phyloP scores from a whole-genome alignment of 2,797 vertebrate genomes.

The Arnoldichthys spilopterus region DNA sequence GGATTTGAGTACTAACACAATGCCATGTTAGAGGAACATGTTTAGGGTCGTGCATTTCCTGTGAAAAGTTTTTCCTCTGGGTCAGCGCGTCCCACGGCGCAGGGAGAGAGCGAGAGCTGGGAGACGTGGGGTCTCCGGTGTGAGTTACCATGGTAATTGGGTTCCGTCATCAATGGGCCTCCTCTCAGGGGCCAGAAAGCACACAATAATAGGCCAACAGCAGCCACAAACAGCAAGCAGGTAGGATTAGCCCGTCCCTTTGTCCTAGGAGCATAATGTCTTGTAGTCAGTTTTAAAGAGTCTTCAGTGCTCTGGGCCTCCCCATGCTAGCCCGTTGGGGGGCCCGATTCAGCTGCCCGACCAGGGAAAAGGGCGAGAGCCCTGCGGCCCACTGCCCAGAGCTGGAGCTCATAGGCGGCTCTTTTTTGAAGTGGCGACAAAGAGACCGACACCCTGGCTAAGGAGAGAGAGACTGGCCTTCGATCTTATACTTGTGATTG shows the following conservation, averaged over 20 bases:
- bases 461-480: slow-evolving; percentile 60
- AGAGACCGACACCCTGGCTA: slow-evolving; percentile 67
- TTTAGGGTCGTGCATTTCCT: slow-evolving; percentile 61
- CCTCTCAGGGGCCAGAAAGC: slow-evolving; percentile 89
- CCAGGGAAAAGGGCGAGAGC: slow-evolving; percentile 79
- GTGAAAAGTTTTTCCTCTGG: slow-evolving; percentile 80
- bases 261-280: slow-evolving; percentile 96
- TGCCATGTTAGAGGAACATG: slow-evolving; percentile 39
- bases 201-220: slow-evolving; percentile 91
- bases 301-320: slow-evolving; percentile 73
- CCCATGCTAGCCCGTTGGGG: slow-evolving; percentile 80
- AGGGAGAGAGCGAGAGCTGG: slow-evolving; percentile 69
- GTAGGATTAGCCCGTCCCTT: slow-evolving; percentile 96
- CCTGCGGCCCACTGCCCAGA: slow-evolving; percentile 25
- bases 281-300: slow-evolving; percentile 96
- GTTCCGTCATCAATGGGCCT: slow-evolving; percentile 89
- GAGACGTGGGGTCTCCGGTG: slow-evolving; percentile 83
- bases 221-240: slow-evolving; percentile 94
- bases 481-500: not conserved
- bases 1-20: slow-evolving; percentile 44
- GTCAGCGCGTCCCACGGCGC: slow-evolving; percentile 75
- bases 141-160: slow-evolving; percentile 98
- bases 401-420: slow-evolving; percentile 52
- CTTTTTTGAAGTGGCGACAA: slow-evolving; percentile 50
- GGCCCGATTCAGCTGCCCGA: slow-evolving; percentile 85